Percentiles rank a stretch among this genome's conserved stretches.
phyloP scores from a whole-genome alignment of 2,113 vertebrate species.

The Hypocryptadius cinnamomeus region DNA sequence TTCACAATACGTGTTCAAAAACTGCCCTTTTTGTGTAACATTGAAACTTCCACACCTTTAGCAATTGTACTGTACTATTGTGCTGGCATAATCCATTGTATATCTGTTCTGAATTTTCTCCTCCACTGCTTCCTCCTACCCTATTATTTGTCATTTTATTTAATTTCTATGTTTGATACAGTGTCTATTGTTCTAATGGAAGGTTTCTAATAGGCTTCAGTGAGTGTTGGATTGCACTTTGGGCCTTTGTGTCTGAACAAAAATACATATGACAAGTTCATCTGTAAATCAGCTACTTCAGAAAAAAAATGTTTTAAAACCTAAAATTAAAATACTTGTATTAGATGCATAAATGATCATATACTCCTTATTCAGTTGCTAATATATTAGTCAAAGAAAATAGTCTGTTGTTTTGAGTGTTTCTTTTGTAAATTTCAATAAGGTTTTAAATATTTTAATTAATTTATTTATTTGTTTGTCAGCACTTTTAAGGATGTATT shows the following conservation, averaged over 20 bases:
- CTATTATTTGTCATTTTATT: conserved; percentile 34
- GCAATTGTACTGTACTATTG: background rate
- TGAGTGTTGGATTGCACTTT: background rate
- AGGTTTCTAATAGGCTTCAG: background rate
- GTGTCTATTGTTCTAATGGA: background rate
- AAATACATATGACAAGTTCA: background rate
- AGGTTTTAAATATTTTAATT: background rate
- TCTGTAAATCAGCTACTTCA: background rate
- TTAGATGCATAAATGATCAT: background rate
- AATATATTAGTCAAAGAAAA: background rate
- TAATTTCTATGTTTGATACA: conserved; percentile 1
- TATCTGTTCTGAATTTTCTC: conserved; percentile 16
- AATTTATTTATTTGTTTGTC: background rate
- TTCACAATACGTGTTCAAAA: background rate
- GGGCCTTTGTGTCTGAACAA: background rate
- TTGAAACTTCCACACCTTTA: background rate
- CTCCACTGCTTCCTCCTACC: background rate
- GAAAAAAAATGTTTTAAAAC: background rate
- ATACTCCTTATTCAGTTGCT: background rate
- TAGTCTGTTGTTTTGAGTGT: background rate
- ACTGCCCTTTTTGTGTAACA: background rate
- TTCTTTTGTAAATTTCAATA: background rate
- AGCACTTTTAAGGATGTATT: background rate
- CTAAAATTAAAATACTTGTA: background rate
- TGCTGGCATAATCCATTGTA: background rate